phyloP scores from a whole-genome alignment of 1,140 invertebrate species.

The Halesus radiatus region DNA sequence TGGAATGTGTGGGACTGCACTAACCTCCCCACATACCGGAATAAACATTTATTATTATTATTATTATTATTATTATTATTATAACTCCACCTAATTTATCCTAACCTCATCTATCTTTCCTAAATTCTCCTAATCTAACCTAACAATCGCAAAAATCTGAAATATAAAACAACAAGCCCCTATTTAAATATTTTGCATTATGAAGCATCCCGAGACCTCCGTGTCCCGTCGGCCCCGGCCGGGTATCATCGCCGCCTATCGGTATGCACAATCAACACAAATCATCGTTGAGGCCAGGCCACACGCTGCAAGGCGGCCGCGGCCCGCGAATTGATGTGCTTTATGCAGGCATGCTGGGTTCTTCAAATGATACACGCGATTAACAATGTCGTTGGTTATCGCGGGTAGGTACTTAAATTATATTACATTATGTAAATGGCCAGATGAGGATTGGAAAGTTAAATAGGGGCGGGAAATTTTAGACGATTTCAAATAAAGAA shows the following conservation, averaged over 20 bases:
- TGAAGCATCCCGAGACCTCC: background rate
- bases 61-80: too few relatives aligned
- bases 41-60: too few relatives aligned
- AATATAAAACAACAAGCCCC: background rate
- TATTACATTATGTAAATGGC: background rate
- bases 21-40: too few relatives aligned
- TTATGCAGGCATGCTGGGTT: background rate
- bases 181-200: background rate
- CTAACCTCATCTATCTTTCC: background rate
- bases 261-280: background rate
- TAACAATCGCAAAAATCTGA: background rate
- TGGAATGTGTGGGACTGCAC: too few relatives aligned
- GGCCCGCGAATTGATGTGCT: background rate
- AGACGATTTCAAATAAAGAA: too few relatives aligned
- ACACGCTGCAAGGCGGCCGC: background rate
- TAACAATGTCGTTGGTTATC: constrained; percentile 5
- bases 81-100: background rate
- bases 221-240: background rate
- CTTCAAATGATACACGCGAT: constrained; percentile 10
- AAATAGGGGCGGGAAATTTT: too few relatives aligned
- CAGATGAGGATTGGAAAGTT: too few relatives aligned
- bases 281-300: background rate
- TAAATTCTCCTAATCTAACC: background rate
- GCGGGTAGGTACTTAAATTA: background rate
- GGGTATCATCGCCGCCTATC: background rate